phyloP scores from a whole-genome alignment of 2,888 invertebrate genomes.

The Pachliopta kotzebuea region DNA sequence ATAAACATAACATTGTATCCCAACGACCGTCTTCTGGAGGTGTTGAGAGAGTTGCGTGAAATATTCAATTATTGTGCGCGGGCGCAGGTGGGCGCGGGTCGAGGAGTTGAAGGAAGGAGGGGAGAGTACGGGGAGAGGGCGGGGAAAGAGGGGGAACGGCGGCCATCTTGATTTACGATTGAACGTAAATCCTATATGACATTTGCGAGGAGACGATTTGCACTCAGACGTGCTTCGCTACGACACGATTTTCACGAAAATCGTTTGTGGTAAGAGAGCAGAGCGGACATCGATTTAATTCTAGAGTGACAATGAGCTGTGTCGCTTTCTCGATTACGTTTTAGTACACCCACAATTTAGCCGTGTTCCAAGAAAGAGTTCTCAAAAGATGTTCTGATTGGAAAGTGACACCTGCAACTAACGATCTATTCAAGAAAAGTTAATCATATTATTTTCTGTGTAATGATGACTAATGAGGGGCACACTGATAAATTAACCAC shows the following conservation, averaged over 20 bases:
- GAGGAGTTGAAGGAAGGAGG: too few relatives aligned
- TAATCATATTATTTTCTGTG: background rate
- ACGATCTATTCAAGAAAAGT: background rate
- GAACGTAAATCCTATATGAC: constrained; percentile 76
- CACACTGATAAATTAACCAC: too few relatives aligned
- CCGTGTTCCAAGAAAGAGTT: background rate
- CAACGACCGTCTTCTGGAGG: constrained; percentile 61
- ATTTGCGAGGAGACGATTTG: constrained; percentile 71
- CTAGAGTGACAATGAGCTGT: constrained; percentile 1
- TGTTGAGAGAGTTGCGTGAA: constrained; percentile 77
- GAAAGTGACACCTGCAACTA: background rate
- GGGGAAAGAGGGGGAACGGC: constrained; percentile 51
- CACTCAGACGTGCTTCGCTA: constrained; percentile 46
- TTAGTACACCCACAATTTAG: background rate
- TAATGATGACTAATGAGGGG: background rate
- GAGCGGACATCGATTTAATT: background rate
- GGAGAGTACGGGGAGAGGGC: too few relatives aligned
- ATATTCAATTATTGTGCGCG: constrained; percentile 78
- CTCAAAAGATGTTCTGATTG: background rate
- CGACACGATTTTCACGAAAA: constrained; percentile 65
- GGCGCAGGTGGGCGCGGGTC: constrained; percentile 64
- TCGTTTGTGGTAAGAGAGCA: constrained; percentile 46
- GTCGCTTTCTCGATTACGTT: constrained; percentile 12
- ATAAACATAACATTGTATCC: constrained; percentile 75
- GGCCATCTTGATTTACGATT: constrained; percentile 79